Evolutionary conservation across 2,113 vertebrate genomes (phyloP).

Genomic region (Corvus cornix): DNA sequence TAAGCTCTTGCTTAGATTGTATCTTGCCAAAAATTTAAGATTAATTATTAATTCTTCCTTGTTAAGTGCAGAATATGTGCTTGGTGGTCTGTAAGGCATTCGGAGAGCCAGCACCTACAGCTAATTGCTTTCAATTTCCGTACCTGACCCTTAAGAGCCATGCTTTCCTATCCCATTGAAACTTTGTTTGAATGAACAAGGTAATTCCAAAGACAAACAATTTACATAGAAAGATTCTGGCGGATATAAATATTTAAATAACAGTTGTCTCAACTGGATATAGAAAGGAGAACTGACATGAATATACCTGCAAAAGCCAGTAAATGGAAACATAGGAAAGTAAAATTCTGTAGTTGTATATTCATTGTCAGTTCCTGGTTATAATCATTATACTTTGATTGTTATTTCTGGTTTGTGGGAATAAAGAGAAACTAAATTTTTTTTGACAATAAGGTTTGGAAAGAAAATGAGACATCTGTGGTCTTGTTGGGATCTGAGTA

Average conservation of each 20-base stretch:
- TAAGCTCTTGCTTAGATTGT: constrained; percentile 4
- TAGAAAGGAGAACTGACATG: background rate
- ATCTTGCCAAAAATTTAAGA: constrained; percentile 12
- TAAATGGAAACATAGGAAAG: background rate
- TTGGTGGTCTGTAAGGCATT: background rate
- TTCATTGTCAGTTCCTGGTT: background rate
- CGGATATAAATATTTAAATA: background rate
- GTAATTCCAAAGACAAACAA: constrained; percentile 3
- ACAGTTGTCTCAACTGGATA: background rate
- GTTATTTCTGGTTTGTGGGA: background rate
- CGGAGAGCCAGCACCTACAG: background rate
- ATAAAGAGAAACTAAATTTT: background rate
- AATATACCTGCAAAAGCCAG: background rate
- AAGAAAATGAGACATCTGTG: background rate
- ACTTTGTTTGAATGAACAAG: background rate
- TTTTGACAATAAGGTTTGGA: background rate
- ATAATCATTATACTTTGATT: background rate
- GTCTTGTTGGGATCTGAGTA: background rate
- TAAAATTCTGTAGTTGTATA: background rate
- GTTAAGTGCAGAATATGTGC: background rate
- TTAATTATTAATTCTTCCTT: constrained; percentile 14
- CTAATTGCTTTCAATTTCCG: constrained; percentile 1
- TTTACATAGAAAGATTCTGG: background rate
- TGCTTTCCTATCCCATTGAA: background rate
- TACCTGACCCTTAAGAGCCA: background rate